Evolutionary conservation across 1,140 invertebrate genomes (phyloP).

Genomic region (Procambarus virginalis): DNA sequence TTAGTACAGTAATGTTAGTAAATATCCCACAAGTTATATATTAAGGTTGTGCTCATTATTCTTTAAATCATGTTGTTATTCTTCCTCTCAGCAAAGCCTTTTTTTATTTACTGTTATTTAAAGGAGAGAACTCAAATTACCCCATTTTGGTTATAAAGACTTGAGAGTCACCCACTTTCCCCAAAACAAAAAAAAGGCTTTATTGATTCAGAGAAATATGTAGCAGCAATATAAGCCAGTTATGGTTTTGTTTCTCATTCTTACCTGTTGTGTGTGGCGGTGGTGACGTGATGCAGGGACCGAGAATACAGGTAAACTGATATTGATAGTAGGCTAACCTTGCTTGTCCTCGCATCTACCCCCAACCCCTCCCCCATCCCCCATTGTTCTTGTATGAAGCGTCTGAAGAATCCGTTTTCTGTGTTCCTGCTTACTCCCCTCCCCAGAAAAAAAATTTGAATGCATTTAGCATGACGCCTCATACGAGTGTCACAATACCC

Average conservation of each 20-base stretch:
- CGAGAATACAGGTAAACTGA: constrained; percentile 38
- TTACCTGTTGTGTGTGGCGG: not conserved
- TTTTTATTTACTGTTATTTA: not conserved
- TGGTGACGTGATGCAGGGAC: constrained; percentile 27
- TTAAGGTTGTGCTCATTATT: no score
- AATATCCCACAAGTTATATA: no score
- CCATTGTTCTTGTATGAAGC: no score
- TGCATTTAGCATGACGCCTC: not conserved
- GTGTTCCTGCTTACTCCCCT: not conserved
- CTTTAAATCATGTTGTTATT: no score
- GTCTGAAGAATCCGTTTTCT: no score
- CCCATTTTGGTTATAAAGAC: not conserved
- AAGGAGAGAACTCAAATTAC: no score
- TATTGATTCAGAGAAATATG: not conserved
- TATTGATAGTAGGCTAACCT: not conserved
- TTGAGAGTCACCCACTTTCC: not conserved
- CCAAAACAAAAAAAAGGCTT: not conserved
- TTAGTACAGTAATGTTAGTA: no score
- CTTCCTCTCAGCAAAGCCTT: not conserved
- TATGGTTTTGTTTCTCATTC: constrained; percentile 6
- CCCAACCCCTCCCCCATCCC: not conserved
- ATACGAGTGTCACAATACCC: not conserved
- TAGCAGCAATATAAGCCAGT: constrained; percentile 1
- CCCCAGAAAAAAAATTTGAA: not conserved
- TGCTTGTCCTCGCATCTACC: not conserved